phyloP scores from a whole-genome alignment of 2,888 invertebrate species.

The Tetragonisca angustula region DNA sequence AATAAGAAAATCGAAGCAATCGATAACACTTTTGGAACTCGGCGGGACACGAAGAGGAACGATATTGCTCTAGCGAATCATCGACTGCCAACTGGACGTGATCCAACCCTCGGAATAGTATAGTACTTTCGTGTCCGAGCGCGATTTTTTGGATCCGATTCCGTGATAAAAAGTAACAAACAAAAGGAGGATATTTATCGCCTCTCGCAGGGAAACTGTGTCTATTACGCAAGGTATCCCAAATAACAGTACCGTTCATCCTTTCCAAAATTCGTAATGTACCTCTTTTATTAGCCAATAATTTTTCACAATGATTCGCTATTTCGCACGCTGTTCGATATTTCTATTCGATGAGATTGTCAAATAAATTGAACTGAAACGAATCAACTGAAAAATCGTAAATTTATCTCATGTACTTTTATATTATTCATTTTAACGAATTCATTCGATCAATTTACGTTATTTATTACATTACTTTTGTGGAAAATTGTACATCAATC shows the following conservation, averaged over 20 bases:
- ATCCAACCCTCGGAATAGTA: constrained; percentile 44
- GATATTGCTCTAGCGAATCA: constrained; percentile 18
- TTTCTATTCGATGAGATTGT: too few species aligned
- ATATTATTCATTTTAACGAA: neutral
- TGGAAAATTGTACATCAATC: neutral
- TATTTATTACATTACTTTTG: neutral
- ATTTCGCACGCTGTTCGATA: too few species aligned
- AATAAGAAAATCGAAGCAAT: neutral
- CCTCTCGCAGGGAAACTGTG: neutral
- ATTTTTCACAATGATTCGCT: neutral
- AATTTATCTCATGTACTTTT: neutral
- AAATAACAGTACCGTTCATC: neutral
- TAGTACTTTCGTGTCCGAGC: constrained; percentile 13
- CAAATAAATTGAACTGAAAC: too few species aligned
- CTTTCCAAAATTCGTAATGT: neutral
- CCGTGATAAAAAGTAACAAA: neutral
- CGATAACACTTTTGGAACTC: constrained; percentile 20
- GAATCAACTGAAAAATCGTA: too few species aligned
- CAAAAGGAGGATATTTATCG: neutral
- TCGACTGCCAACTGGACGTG: constrained; percentile 56
- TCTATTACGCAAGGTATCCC: neutral
- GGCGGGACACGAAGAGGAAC: constrained; percentile 14
- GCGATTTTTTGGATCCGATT: constrained; percentile 22
- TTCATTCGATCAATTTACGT: neutral
- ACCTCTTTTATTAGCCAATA: neutral